phyloP scores from a whole-genome alignment of 1,140 invertebrate species.

The Gryon sp. region DNA sequence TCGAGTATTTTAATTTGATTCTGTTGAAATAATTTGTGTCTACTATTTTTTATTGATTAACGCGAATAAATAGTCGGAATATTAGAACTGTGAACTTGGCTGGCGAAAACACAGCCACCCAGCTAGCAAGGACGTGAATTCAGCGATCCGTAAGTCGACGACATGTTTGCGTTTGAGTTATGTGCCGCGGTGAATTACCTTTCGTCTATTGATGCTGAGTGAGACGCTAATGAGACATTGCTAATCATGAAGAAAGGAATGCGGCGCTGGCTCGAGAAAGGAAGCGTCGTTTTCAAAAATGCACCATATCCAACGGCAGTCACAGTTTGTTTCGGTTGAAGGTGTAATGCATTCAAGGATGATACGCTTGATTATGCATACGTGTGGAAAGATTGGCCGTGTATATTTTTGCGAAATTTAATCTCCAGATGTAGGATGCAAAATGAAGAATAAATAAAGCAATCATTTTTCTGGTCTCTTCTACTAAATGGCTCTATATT shows the following conservation, averaged over 20 bases:
- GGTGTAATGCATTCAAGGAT: constrained; percentile 19
- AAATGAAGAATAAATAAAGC: too few species aligned
- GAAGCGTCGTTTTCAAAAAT: constrained; percentile 49
- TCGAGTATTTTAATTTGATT: too few species aligned
- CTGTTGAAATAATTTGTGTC: too few species aligned
- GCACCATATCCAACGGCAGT: constrained; percentile 17
- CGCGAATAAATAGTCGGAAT: neutral
- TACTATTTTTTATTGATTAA: too few species aligned
- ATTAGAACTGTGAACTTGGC: neutral
- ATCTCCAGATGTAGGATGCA: too few species aligned
- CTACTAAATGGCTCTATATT: too few species aligned
- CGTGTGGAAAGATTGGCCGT: constrained; percentile 25
- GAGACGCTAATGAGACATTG: constrained; percentile 63
- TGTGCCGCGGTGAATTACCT: constrained; percentile 63
- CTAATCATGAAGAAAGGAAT: constrained; percentile 65
- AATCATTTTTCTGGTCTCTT: too few species aligned
- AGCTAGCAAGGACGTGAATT: constrained; percentile 58
- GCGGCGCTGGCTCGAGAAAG: constrained; percentile 15
- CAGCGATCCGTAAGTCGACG: constrained; percentile 65
- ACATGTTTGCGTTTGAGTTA: constrained; percentile 68
- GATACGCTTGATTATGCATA: constrained; percentile 24
- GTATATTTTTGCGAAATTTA: too few species aligned
- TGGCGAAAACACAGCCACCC: constrained; percentile 46
- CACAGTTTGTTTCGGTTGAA: constrained; percentile 36
- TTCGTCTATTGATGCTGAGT: constrained; percentile 44